phyloP scores from a whole-genome alignment of 2,888 invertebrate species.

The Lithosia quadra region DNA sequence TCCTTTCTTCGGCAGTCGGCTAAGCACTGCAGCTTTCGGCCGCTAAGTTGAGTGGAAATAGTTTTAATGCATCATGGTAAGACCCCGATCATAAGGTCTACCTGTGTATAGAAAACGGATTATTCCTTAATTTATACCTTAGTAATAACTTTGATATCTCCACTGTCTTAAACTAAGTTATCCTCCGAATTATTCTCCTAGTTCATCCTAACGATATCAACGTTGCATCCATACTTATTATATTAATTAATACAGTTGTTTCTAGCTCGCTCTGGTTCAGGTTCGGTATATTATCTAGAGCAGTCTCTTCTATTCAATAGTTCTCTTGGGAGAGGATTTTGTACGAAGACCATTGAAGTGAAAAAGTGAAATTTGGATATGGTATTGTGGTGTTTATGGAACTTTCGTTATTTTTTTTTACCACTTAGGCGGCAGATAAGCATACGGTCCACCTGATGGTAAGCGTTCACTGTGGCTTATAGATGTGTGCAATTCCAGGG shows the following conservation, averaged over 20 bases:
- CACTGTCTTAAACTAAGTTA: background rate
- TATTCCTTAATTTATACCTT: background rate
- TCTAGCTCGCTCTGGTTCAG: slow-evolving; percentile 49
- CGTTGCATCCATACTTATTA: slow-evolving; percentile 14
- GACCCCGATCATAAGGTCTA: background rate
- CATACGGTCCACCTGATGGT: no score
- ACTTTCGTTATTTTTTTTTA: no score
- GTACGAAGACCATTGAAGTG: slow-evolving; percentile 17
- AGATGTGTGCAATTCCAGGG: no score
- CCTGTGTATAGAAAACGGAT: background rate
- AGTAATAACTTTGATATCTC: background rate
- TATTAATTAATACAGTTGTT: slow-evolving; percentile 46
- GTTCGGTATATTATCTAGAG: slow-evolving; percentile 54
- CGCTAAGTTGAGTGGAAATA: no score
- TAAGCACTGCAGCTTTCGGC: no score
- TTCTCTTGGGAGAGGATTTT: slow-evolving; percentile 48
- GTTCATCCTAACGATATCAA: background rate
- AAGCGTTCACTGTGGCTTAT: no score
- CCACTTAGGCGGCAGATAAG: no score
- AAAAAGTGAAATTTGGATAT: slow-evolving; percentile 19
- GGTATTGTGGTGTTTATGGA: background rate
- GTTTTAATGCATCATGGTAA: no score
- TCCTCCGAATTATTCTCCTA: background rate
- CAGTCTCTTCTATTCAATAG: slow-evolving; percentile 56
- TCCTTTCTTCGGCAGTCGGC: no score